These are phyloP conservation scores for Caenorhabditis zanzibari DNA, from an alignment of 2,888 invertebrate species.

Conservation along the genomic window DNA sequence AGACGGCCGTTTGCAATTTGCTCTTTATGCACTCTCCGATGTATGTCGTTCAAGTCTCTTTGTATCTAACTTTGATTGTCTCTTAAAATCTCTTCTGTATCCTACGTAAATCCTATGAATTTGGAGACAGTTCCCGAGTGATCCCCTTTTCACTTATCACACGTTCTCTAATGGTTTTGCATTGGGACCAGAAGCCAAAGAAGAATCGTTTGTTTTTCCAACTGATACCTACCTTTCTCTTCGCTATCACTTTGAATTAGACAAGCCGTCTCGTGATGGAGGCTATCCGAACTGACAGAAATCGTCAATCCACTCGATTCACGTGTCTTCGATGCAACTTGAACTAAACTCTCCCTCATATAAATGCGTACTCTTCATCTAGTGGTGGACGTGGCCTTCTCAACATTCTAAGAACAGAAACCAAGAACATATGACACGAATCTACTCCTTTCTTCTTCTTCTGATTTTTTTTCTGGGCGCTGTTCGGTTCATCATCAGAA, in stretches of 20 bases:
- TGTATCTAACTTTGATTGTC: too few species aligned
- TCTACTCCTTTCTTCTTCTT: not conserved
- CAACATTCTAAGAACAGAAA: not conserved
- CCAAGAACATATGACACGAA: constrained; percentile 36
- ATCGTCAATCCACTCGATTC: constrained; percentile 18
- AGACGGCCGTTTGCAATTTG: too few species aligned
- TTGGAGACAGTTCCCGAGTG: too few species aligned
- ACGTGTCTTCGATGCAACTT: constrained; percentile 42
- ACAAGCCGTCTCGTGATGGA: constrained; percentile 26
- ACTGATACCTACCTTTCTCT: constrained; percentile 9
- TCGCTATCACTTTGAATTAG: constrained; percentile 29
- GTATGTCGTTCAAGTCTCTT: too few species aligned
- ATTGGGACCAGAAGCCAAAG: constrained; percentile 8
- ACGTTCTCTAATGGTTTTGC: not conserved
- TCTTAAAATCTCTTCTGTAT: too few species aligned
- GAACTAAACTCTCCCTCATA: constrained; percentile 9
- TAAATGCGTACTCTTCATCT: not conserved
- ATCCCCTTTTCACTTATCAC: too few species aligned
- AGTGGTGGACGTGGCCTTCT: constrained; percentile 28
- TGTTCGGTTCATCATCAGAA: constrained; percentile 5
- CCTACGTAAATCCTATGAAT: too few species aligned
- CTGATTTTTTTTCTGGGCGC: not conserved
- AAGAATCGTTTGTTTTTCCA: constrained; percentile 15
- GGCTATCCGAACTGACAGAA: constrained; percentile 37
- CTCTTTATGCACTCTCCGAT: too few species aligned